A percentile compares a stretch with the other conserved stretches of the same genome.
phyloP scores from a whole-genome alignment of 1,140 invertebrate genomes.

The Pentalonia nigronervosa region DNA sequence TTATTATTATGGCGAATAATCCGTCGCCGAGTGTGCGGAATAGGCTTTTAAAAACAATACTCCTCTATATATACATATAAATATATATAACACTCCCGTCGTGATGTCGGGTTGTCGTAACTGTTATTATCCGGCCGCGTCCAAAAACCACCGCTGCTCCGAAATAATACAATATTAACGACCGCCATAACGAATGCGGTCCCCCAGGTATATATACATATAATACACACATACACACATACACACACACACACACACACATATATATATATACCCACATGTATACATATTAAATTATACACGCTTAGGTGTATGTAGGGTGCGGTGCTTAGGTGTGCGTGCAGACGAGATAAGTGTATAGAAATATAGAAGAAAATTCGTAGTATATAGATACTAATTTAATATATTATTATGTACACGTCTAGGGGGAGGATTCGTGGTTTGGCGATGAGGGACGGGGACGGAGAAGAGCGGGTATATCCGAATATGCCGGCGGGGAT shows the following conservation, averaged over 20 bases:
- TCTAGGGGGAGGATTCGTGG: not conserved
- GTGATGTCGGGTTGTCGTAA: slow-evolving; percentile 41
- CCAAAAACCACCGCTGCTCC: slow-evolving; percentile 24
- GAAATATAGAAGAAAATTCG: not conserved
- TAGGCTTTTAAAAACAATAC: slow-evolving; percentile 56
- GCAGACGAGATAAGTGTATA: slow-evolving; percentile 13
- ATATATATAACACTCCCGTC: not conserved
- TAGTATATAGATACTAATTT: slow-evolving; percentile 28
- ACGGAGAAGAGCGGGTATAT: not conserved
- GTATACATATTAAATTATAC: not conserved
- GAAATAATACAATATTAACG: slow-evolving; percentile 34
- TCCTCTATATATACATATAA: not conserved
- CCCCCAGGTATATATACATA: slow-evolving; percentile 19
- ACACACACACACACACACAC: not conserved
- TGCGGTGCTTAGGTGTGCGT: not conserved
- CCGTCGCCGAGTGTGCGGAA: slow-evolving; percentile 53
- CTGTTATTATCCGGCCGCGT: slow-evolving; percentile 53
- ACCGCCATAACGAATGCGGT: slow-evolving; percentile 14
- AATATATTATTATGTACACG: not conserved
- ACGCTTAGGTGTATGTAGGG: not conserved
- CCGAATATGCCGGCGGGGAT: not conserved
- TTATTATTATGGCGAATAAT: slow-evolving; percentile 52
- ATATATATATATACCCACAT: not conserved
- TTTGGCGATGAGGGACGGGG: not conserved
- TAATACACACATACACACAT: not conserved